These are phyloP conservation scores for Tauraco hartlaubi DNA, from an alignment of 2,797 vertebrate species.

Conservation along the genomic window DNA sequence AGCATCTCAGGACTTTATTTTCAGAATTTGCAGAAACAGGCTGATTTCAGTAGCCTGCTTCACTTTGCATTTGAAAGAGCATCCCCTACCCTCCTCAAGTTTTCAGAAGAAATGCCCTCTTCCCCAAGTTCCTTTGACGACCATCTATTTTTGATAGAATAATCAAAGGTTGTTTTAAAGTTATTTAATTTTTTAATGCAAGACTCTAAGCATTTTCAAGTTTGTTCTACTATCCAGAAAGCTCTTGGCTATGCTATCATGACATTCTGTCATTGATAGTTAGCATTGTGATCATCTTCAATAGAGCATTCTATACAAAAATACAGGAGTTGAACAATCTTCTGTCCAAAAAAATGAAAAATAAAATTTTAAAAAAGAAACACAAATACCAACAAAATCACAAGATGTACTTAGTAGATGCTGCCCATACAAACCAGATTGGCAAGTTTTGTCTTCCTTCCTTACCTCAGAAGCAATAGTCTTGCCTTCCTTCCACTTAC, in stretches of 20 bases:
- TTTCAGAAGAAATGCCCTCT: not conserved
- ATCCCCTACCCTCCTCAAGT: accelerated
- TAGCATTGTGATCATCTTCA: not conserved
- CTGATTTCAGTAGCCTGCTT: not conserved
- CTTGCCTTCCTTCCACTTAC: not conserved
- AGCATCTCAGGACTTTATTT: not conserved
- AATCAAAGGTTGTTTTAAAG: not conserved
- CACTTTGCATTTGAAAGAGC: not conserved
- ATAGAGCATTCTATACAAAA: not conserved
- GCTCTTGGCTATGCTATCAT: not conserved
- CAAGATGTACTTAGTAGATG: not conserved
- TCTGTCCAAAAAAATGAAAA: not conserved
- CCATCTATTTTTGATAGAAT: not conserved
- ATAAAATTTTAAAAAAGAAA: accelerated
- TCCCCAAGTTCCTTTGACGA: not conserved
- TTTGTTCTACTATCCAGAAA: not conserved
- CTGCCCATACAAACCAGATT: not conserved
- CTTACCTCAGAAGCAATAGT: not conserved
- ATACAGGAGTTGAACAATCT: not conserved
- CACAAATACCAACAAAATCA: not conserved
- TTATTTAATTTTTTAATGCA: not conserved
- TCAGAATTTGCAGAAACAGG: not conserved
- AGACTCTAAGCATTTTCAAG: not conserved
- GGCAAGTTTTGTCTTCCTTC: not conserved
- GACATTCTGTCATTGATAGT: not conserved